Percentiles rank a stretch among this genome's conserved stretches.
These are phyloP conservation scores for Scaptomyza graminum DNA, from an alignment of 1,140 invertebrate genomes.

Conservation along the genomic window DNA sequence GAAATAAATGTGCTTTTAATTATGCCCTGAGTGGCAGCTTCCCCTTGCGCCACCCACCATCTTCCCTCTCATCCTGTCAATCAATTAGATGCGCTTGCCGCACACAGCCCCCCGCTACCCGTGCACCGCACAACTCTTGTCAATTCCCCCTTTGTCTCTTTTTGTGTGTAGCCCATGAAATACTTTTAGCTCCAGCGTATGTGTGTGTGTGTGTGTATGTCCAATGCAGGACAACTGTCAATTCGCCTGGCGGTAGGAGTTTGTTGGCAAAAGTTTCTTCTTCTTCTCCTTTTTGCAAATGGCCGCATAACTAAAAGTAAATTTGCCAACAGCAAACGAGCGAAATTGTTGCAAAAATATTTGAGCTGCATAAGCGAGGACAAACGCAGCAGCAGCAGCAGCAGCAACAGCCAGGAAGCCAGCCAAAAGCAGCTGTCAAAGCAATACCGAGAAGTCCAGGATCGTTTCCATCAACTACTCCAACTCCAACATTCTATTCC, in stretches of 20 bases:
- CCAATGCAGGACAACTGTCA: constrained; percentile 6
- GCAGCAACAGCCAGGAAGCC: background rate
- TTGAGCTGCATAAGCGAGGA: constrained; percentile 67
- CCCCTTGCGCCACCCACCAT: too few relatives aligned
- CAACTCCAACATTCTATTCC: constrained; percentile 25
- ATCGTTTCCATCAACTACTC: background rate
- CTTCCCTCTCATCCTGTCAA: constrained; percentile 53
- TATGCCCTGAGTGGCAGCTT: constrained; percentile 60
- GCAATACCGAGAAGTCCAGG: background rate
- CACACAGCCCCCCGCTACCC: background rate
- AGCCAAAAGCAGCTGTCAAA: too few relatives aligned
- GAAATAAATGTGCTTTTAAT: constrained; percentile 78
- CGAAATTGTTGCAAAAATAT: constrained; percentile 79
- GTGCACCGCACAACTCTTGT: too few relatives aligned
- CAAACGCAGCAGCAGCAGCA: background rate
- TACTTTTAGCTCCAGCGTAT: constrained; percentile 1
- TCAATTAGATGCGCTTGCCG: constrained; percentile 56
- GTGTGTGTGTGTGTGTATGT: background rate
- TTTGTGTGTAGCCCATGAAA: background rate
- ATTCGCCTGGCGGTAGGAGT: constrained; percentile 22
- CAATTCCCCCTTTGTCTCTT: background rate
- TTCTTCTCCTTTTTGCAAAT: constrained; percentile 52
- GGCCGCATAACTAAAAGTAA: constrained; percentile 75
- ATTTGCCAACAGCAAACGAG: constrained; percentile 70
- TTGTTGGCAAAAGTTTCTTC: constrained; percentile 28